phyloP scores from a whole-genome alignment of 2,797 vertebrate genomes.

The Knipowitschia caucasica region DNA sequence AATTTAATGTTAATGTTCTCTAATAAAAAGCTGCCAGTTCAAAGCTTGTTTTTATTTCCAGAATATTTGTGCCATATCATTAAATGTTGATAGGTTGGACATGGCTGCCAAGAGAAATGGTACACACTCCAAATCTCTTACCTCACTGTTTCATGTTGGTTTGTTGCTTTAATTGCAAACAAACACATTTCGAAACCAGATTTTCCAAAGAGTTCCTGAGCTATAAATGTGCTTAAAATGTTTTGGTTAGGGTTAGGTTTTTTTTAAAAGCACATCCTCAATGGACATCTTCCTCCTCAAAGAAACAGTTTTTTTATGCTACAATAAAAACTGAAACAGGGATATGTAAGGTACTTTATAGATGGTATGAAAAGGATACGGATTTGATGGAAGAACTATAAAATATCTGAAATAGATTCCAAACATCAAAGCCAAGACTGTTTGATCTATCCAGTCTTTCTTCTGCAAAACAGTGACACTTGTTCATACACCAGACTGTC shows the following conservation, averaged over 20 bases:
- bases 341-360: slow-evolving; percentile 45
- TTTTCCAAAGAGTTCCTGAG: background rate
- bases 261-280: slow-evolving; percentile 3
- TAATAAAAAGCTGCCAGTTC: slow-evolving; percentile 66
- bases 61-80: slow-evolving; percentile 70
- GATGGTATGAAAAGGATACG: slow-evolving; percentile 49
- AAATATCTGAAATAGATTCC: slow-evolving; percentile 62
- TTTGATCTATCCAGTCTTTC: slow-evolving; percentile 65
- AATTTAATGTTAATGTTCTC: slow-evolving; percentile 56
- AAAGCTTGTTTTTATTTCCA: slow-evolving; percentile 64
- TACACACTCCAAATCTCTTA: slow-evolving; percentile 46
- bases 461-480: slow-evolving; percentile 42
- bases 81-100: slow-evolving; percentile 53
- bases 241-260: no score
- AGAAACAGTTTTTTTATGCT: background rate
- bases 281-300: background rate
- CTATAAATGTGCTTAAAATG: no score
- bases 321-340: slow-evolving; percentile 23
- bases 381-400: slow-evolving; percentile 63
- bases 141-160: slow-evolving; percentile 29
- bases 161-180: no score
- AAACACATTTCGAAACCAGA: background rate
- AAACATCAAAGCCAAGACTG: slow-evolving; percentile 70
- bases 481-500: slow-evolving; percentile 32
- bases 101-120: slow-evolving; percentile 38